These are phyloP conservation scores for Orthosia gracilis DNA, from an alignment of 2,888 invertebrate species.

Conservation along the genomic window DNA sequence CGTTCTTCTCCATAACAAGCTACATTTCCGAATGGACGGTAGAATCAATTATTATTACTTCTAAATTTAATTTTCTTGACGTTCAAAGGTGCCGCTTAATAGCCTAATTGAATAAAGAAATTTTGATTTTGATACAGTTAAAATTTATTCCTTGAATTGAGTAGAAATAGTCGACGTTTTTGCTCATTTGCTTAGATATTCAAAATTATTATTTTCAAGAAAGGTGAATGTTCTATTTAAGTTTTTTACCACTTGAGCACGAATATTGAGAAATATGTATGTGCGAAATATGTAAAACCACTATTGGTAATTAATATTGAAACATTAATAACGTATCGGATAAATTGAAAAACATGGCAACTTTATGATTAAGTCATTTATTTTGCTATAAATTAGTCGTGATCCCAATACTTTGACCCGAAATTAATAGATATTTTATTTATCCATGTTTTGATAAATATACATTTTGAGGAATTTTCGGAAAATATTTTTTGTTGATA, in stretches of 20 bases:
- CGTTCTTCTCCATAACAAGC: no score
- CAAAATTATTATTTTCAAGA: neutral
- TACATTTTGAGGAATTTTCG: neutral
- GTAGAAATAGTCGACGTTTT: no score
- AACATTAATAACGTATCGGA: slow-evolving; percentile 20
- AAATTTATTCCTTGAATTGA: neutral
- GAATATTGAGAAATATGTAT: neutral
- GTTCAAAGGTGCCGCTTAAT: no score
- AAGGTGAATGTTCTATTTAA: neutral
- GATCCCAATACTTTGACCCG: slow-evolving; percentile 24
- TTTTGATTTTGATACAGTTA: no score
- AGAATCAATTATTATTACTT: no score
- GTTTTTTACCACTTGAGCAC: neutral
- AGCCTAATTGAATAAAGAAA: no score
- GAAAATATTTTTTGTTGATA: neutral
- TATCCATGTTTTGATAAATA: slow-evolving; percentile 1
- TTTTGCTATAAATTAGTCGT: slow-evolving; percentile 29
- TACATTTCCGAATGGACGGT: no score
- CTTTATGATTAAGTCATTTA: slow-evolving; percentile 39
- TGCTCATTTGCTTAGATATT: neutral
- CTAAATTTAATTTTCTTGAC: no score
- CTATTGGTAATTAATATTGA: slow-evolving; percentile 27
- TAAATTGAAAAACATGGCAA: slow-evolving; percentile 42
- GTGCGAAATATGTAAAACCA: slow-evolving; percentile 12
- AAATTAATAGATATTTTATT: slow-evolving; percentile 22